A percentile compares a stretch with the other conserved stretches of the same genome.
These are phyloP conservation scores for Smutsia gigantea DNA, from an alignment of 2,797 vertebrate genomes.

Conservation along the genomic window DNA sequence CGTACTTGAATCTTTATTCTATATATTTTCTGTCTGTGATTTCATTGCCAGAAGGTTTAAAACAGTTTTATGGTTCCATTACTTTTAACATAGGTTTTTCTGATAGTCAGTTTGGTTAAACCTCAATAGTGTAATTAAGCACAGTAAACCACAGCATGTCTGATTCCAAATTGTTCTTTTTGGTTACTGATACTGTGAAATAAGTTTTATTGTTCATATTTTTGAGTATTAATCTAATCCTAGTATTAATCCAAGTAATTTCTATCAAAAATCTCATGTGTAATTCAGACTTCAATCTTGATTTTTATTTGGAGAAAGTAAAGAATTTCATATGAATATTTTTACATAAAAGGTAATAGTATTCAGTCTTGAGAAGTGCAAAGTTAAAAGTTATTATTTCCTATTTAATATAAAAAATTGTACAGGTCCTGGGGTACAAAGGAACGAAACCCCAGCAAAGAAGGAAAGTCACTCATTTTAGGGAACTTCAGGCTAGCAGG, in stretches of 20 bases:
- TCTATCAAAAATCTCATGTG: background rate
- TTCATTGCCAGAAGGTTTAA: background rate
- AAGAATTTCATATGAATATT: constrained; percentile 1
- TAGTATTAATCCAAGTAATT: background rate
- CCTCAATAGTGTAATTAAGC: background rate
- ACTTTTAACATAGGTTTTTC: constrained; percentile 35
- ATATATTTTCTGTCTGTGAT: background rate
- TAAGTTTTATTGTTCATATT: constrained; percentile 5
- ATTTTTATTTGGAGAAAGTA: constrained; percentile 46
- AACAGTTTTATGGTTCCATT: background rate
- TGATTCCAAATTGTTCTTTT: background rate
- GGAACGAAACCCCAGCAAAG: background rate
- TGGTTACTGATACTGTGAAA: background rate
- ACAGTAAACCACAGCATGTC: background rate
- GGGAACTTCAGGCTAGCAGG: background rate
- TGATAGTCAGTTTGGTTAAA: background rate
- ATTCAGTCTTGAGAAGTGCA: background rate
- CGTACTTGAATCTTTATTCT: background rate
- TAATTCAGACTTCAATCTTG: constrained; percentile 22
- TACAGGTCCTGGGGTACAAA: background rate
- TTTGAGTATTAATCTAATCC: background rate
- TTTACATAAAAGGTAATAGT: background rate
- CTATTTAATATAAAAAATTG: background rate
- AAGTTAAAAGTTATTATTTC: background rate
- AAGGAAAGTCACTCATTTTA: background rate